phyloP scores from a whole-genome alignment of 2,113 vertebrate species.

The Cygnus atratus region DNA sequence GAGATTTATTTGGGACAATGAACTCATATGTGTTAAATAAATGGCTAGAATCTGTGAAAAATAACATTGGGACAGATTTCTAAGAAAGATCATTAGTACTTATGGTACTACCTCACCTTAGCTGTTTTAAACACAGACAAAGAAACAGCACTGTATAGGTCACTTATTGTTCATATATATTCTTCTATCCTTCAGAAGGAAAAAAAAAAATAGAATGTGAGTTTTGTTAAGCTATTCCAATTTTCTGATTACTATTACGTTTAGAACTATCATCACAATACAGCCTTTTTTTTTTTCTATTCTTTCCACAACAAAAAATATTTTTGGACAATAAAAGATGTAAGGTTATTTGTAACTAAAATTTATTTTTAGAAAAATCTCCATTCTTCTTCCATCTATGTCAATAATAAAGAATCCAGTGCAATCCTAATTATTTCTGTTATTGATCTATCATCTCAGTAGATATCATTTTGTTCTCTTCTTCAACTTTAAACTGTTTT shows the following conservation, averaged over 20 bases:
- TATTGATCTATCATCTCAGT: neutral
- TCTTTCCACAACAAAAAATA: neutral
- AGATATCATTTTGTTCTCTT: neutral
- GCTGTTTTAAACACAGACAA: neutral
- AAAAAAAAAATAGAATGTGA: neutral
- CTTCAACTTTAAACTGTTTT: neutral
- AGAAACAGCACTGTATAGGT: neutral
- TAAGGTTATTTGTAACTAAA: neutral
- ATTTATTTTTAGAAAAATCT: neutral
- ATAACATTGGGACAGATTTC: neutral
- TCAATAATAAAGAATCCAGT: neutral
- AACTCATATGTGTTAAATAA: neutral
- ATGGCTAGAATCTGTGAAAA: neutral
- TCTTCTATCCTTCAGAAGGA: neutral
- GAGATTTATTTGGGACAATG: neutral
- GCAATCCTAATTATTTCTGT: neutral
- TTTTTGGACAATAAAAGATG: neutral
- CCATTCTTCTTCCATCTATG: neutral
- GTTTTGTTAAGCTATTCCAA: neutral
- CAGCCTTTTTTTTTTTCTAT: neutral
- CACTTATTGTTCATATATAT: neutral
- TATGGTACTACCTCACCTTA: neutral
- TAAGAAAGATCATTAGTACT: neutral
- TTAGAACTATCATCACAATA: neutral
- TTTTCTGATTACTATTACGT: neutral